Evolutionary conservation across 2,113 vertebrate genomes (phyloP), one percentile per base, ranked within the genome.

Genomic region (Chionis minor): DNA sequence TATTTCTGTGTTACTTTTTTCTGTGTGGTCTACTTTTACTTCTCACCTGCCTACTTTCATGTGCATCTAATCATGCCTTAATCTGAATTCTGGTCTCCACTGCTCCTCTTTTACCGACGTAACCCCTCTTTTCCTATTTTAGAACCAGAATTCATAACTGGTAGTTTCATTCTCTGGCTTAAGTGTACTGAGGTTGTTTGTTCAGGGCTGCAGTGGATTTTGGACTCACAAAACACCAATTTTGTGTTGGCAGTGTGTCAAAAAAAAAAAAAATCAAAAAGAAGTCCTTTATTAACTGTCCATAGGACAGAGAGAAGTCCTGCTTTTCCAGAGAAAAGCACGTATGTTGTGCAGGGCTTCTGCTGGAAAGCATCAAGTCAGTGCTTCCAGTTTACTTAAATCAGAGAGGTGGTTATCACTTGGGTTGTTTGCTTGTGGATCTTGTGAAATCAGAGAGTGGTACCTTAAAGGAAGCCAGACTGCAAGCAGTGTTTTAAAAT

Each of bases 21-120:
- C 58, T 59, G 4, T 10, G 3, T 27, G 28, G 28, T 91, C 81
- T 81, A 12, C 54, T 91, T 85, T 85, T 65, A 65, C 51, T 83
- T 86, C 52, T 97, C 44, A 83, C 21, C 73, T 88, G 38, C 67
- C 49, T 90, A 44, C 73, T 94, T 96, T 95, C 61, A 61, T 4
- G 80, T 51, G 28, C 72, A 73, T 82, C 42, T 88, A 84, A 38
- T 52, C 66, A 16, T 69, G 23, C 55, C 83, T 85, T 84, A 58
- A 89, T 96, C 49, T 49, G 45, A 75, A 33, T 62, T 90, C 63
- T 56, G 81, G 80, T 54, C 58, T 77, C 58, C 35, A 42, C 26
- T 8, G 42, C 22, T 17, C 38, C 9, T 63, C 58, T 83, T 83
- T 70, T 70, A 65, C 40, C 5, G 8, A 51, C 1, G 6, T 69